These are phyloP conservation scores for Drosophila fulvimacula DNA, from an alignment of 2,888 invertebrate genomes.

Conservation along the genomic window DNA sequence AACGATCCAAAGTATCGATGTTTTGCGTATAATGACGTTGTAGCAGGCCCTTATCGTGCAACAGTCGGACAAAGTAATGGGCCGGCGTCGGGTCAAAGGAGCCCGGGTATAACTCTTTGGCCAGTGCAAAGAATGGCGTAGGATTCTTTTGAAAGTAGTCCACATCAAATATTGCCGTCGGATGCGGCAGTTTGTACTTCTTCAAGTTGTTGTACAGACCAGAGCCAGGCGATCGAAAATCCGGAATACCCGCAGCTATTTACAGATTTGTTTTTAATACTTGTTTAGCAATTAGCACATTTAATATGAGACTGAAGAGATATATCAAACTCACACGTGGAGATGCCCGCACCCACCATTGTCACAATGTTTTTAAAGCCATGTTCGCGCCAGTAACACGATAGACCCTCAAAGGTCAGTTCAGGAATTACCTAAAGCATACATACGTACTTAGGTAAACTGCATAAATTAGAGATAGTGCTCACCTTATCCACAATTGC, in stretches of 20 bases:
- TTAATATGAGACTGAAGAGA: background rate
- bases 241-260: conserved; percentile 92
- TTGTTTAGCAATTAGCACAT: conserved; percentile 6
- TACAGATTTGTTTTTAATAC: background rate
- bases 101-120: conserved; percentile 95
- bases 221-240: conserved; percentile 96
- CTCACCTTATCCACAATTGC: conserved; percentile 58
- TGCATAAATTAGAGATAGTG: background rate
- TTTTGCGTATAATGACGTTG: conserved; percentile 94
- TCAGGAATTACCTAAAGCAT: conserved; percentile 88
- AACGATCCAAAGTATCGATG: conserved; percentile 95
- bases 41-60: conserved; percentile 92
- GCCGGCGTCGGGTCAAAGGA: conserved; percentile 94
- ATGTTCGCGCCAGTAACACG: conserved; percentile 90
- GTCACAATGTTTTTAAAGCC: conserved; percentile 94
- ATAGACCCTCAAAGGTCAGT: conserved; percentile 90
- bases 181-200: conserved; percentile 95
- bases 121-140: conserved; percentile 95
- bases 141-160: conserved; percentile 95
- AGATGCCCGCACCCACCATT: conserved; percentile 98
- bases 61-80: conserved; percentile 95
- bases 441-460: background rate
- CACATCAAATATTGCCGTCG: conserved; percentile 96
- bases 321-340: conserved; percentile 91
- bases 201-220: conserved; percentile 96